A percentile compares a stretch with the other conserved stretches of the same genome.
Conservation (phyloP, 2,888 invertebrate genomes). For the Stictocephala bisonia region DNA sequence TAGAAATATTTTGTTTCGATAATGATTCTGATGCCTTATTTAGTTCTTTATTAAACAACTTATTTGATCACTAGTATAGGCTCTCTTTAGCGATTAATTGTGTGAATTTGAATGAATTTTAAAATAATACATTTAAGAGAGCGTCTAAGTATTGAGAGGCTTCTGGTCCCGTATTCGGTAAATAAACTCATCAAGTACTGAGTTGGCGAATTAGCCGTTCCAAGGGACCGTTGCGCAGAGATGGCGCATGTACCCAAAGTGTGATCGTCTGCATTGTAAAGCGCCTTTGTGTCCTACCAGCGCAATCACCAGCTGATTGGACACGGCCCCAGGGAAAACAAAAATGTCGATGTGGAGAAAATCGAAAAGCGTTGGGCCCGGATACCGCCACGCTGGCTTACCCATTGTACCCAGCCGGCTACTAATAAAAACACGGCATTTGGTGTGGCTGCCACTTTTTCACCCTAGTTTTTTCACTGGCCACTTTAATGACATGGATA, state of each 20-base stretch:
- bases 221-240: background rate
- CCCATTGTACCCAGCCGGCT: conserved; percentile 24
- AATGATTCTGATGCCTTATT: too few relatives aligned
- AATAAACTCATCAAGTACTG: too few relatives aligned
- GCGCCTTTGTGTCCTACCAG: background rate
- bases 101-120: too few relatives aligned
- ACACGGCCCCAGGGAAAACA: conserved; percentile 38
- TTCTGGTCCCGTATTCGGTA: too few relatives aligned
- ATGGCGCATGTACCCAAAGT: background rate
- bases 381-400: conserved; percentile 9
- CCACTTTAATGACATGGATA: conserved; percentile 35
- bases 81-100: too few relatives aligned
- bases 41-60: too few relatives aligned
- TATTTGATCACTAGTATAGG: too few relatives aligned
- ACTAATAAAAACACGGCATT: conserved; percentile 23
- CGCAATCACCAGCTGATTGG: conserved; percentile 30
- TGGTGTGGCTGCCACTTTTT: conserved; percentile 11
- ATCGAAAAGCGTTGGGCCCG: conserved; percentile 28
- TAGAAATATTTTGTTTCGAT: too few relatives aligned
- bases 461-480: conserved; percentile 8
- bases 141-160: too few relatives aligned
- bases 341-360: conserved; percentile 37
- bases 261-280: background rate
- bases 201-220: too few relatives aligned
- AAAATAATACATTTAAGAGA: too few relatives aligned